A percentile compares a stretch with the other conserved stretches of the same genome.
phyloP scores from a whole-genome alignment of 2,113 vertebrate species.

The Amblyopsis rosae region DNA sequence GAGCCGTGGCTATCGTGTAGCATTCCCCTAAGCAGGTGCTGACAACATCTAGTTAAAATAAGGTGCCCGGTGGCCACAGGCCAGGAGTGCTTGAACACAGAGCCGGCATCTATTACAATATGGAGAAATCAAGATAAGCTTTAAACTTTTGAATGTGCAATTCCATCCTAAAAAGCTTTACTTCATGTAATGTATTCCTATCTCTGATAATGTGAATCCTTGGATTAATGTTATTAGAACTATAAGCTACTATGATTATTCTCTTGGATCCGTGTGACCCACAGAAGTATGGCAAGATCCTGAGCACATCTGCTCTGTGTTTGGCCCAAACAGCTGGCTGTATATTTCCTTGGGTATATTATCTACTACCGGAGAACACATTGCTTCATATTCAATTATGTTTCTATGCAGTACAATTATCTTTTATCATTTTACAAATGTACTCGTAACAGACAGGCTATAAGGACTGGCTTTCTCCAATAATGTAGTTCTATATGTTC shows the following conservation, averaged over 20 bases:
- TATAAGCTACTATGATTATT: constrained; percentile 71
- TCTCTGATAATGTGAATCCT: constrained; percentile 63
- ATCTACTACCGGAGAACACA: constrained; percentile 33
- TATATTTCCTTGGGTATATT: constrained; percentile 36
- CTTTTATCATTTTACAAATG: too few species aligned
- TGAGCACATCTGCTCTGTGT: constrained; percentile 59
- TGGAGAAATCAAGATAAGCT: constrained; percentile 28
- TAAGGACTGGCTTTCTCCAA: too few species aligned
- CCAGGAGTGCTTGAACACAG: constrained; percentile 3
- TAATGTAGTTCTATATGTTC: too few species aligned
- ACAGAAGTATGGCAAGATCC: constrained; percentile 55
- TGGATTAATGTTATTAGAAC: constrained; percentile 78
- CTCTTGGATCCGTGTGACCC: constrained; percentile 57
- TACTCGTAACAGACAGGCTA: too few species aligned
- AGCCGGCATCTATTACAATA: constrained; percentile 4
- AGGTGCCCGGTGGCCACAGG: constrained; percentile 18
- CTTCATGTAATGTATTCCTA: constrained; percentile 61
- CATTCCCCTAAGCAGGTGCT: constrained; percentile 38
- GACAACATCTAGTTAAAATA: constrained; percentile 17
- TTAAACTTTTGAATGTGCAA: constrained; percentile 18
- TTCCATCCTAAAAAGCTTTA: constrained; percentile 45
- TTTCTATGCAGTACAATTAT: neutral
- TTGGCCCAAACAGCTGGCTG: constrained; percentile 38
- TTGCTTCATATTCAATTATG: constrained; percentile 32
- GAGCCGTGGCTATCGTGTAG: constrained; percentile 7